Conservation (phyloP, 2,797 vertebrate genomes). For the Diplodus sargus region DNA sequence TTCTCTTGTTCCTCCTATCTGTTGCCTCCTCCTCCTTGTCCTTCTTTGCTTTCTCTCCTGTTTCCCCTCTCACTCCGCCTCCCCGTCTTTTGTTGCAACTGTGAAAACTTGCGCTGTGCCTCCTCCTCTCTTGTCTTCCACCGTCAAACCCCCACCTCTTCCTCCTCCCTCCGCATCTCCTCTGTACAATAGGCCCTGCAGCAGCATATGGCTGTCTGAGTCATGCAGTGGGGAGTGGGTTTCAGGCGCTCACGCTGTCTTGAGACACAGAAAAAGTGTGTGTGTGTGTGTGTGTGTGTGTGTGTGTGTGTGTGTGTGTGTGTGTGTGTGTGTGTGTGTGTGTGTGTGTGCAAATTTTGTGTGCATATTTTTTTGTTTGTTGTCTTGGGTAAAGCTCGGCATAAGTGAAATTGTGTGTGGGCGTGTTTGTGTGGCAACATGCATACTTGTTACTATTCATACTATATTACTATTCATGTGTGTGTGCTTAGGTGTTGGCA, state of each 20-base stretch:
- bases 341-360: not conserved
- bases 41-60: conserved; percentile 49
- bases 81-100: conserved; percentile 69
- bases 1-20: conserved; percentile 61
- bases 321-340: not conserved
- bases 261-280: conserved; percentile 44
- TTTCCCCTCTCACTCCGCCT: conserved; percentile 61
- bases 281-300: no score
- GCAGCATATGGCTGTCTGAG: conserved; percentile 76
- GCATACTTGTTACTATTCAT: conserved; percentile 48
- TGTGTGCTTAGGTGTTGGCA: conserved; percentile 10
- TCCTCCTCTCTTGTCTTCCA: conserved; percentile 65
- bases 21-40: conserved; percentile 64
- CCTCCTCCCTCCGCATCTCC: conserved; percentile 57
- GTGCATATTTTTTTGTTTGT: conserved; percentile 35
- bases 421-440: conserved; percentile 58
- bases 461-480: not conserved
- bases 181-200: conserved; percentile 73
- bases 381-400: conserved; percentile 47
- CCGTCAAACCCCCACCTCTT: conserved; percentile 45
- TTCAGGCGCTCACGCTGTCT: conserved; percentile 56
- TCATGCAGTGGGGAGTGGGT: conserved; percentile 71
- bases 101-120: conserved; percentile 63
- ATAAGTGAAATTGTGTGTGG: conserved; percentile 54
- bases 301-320: no score